A percentile compares a stretch with the other conserved stretches of the same genome.
These are phyloP conservation scores for Halcyon leucocephala DNA, from an alignment of 2,797 vertebrate genomes.

Conservation along the genomic window DNA sequence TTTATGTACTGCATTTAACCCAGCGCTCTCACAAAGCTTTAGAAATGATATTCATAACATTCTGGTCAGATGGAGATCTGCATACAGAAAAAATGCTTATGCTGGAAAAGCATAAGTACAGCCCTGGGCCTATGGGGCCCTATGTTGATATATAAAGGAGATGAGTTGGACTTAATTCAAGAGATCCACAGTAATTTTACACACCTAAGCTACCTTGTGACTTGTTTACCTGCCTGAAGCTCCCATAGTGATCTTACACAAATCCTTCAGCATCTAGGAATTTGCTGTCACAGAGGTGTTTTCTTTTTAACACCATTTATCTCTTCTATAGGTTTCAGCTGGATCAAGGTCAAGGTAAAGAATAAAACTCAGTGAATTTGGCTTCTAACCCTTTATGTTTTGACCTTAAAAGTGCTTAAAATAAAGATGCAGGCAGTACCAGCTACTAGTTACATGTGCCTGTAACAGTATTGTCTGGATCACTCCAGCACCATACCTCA, in stretches of 20 bases:
- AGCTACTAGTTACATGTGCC: not conserved
- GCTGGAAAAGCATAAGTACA: conserved; percentile 16
- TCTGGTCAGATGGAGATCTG: not conserved
- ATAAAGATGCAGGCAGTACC: not conserved
- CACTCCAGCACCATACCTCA: not conserved
- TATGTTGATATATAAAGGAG: conserved; percentile 45
- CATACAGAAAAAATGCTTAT: not conserved
- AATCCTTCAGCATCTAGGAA: not conserved
- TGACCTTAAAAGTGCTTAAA: not conserved
- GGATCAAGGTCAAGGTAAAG: not conserved
- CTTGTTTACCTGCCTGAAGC: conserved; percentile 53
- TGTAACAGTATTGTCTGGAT: not conserved
- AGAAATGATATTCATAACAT: not conserved
- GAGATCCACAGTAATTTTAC: conserved; percentile 37
- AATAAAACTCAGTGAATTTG: not conserved
- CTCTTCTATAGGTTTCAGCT: not conserved
- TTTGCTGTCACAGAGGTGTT: not conserved
- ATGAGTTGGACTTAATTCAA: conserved; percentile 45
- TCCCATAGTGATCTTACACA: not conserved
- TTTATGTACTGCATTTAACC: not conserved
- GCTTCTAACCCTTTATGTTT: not conserved
- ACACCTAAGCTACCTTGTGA: conserved; percentile 31
- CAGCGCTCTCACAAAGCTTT: not conserved
- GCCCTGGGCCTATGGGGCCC: conserved; percentile 26
- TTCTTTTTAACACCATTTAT: not conserved